Evolutionary conservation across 2,113 vertebrate species (phyloP).

Genomic region (Mobula hypostoma): DNA sequence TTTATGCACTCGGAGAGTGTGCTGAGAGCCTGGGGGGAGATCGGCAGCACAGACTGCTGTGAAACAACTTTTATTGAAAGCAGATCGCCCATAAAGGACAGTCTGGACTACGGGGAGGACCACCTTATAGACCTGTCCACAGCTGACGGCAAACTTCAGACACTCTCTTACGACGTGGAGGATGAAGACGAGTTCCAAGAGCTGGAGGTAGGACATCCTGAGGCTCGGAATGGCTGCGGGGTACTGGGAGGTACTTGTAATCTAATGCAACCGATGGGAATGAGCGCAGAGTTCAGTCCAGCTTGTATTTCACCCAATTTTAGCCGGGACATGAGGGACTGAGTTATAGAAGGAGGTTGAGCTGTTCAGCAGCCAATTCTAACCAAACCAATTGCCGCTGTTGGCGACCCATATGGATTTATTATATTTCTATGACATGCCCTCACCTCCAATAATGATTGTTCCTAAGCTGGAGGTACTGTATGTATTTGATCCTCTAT

Average conservation of each 20-base stretch:
- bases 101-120: conserved; percentile 64
- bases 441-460: no score
- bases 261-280: not conserved
- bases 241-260: not conserved
- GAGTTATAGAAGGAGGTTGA: no score
- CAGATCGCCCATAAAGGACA: conserved; percentile 63
- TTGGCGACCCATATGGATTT: no score
- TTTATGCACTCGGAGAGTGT: conserved; percentile 75
- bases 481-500: no score
- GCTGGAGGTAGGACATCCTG: conserved; percentile 69
- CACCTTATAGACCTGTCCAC: conserved; percentile 73
- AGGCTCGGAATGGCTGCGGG: no score
- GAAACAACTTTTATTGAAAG: conserved; percentile 92
- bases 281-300: not conserved
- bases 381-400: no score
- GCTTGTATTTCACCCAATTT: not conserved
- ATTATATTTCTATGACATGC: no score
- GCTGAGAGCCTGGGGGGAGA: conserved; percentile 70
- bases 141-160: conserved; percentile 78
- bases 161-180: conserved; percentile 80
- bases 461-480: no score
- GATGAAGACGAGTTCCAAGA: conserved; percentile 87
- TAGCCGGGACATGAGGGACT: not conserved
- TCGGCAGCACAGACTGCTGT: conserved; percentile 67
- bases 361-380: no score